phyloP scores from a whole-genome alignment of 2,113 vertebrate species.

The Poeciliopsis prolifica region DNA sequence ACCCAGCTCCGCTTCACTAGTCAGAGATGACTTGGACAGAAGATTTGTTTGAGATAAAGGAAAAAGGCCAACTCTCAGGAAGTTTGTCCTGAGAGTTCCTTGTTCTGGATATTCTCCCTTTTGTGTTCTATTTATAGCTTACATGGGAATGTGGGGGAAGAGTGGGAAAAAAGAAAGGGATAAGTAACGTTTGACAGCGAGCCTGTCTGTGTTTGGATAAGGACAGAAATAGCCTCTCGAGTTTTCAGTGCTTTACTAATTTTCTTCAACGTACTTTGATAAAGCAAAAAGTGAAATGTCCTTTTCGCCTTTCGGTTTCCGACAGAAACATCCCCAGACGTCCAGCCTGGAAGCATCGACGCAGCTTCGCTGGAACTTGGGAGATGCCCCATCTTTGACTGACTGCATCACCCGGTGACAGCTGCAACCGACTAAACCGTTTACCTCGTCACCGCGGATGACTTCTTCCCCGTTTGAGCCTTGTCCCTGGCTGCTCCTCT shows the following conservation, averaged over 20 bases:
- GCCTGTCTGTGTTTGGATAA: constrained; percentile 70
- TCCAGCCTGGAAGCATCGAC: not conserved
- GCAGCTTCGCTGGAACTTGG: not conserved
- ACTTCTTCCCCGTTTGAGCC: constrained; percentile 83
- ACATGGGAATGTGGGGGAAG: constrained; percentile 73
- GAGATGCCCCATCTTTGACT: not conserved
- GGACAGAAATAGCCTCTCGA: constrained; percentile 68
- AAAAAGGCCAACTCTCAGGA: constrained; percentile 45
- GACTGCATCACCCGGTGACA: not conserved
- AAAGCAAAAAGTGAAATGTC: constrained; percentile 6
- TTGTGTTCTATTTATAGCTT: constrained; percentile 69
- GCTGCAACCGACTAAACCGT: not conserved
- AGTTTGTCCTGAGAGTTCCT: constrained; percentile 51
- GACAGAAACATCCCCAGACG: not conserved
- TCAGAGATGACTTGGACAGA: constrained; percentile 45
- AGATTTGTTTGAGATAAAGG: constrained; percentile 48
- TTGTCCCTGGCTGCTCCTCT: constrained; percentile 82
- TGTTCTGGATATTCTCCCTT: constrained; percentile 71
- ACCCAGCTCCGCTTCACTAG: constrained; percentile 19
- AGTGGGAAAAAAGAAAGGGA: constrained; percentile 51
- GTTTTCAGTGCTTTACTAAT: constrained; percentile 57
- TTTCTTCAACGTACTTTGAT: constrained; percentile 27
- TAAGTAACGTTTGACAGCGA: constrained; percentile 69
- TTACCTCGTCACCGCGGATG: constrained; percentile 90
- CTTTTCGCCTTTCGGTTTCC: not conserved